Percentiles rank a stretch among this genome's conserved stretches.
Evolutionary conservation across 2,113 vertebrate species (phyloP).

Genomic region (Zosterops japonicus): DNA sequence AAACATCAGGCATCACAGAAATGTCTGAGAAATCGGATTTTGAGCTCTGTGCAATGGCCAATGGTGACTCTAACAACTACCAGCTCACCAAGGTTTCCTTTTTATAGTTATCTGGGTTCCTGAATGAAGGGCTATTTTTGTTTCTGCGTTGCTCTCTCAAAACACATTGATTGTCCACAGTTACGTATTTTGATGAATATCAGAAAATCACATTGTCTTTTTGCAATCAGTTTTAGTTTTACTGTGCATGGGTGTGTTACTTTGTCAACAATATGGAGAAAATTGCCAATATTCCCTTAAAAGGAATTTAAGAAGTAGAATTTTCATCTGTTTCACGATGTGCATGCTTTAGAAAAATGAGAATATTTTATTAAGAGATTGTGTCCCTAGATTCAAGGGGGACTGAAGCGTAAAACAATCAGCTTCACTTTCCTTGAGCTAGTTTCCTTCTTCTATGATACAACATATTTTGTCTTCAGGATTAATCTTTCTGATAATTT

Average conservation of each 20-base stretch:
- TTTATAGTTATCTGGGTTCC: background rate
- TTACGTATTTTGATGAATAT: background rate
- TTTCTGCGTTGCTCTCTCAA: background rate
- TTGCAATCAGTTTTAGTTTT: background rate
- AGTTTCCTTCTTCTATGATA: background rate
- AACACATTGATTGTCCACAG: background rate
- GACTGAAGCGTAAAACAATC: background rate
- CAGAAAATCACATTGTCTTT: background rate
- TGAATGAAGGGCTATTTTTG: background rate
- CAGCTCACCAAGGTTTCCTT: background rate
- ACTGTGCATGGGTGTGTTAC: fast-evolving
- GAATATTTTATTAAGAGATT: background rate
- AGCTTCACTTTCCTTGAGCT: background rate
- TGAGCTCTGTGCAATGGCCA: fast-evolving
- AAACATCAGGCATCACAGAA: fast-evolving
- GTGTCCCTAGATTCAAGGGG: background rate
- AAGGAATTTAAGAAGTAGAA: background rate
- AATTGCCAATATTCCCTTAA: background rate
- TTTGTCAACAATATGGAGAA: background rate
- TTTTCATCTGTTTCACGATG: background rate
- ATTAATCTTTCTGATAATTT: background rate
- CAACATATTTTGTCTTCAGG: background rate
- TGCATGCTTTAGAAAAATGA: background rate
- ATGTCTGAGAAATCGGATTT: background rate
- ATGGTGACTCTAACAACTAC: fast-evolving